Conservation (phyloP, 2,113 vertebrate species). For the Willisornis vidua region DNA sequence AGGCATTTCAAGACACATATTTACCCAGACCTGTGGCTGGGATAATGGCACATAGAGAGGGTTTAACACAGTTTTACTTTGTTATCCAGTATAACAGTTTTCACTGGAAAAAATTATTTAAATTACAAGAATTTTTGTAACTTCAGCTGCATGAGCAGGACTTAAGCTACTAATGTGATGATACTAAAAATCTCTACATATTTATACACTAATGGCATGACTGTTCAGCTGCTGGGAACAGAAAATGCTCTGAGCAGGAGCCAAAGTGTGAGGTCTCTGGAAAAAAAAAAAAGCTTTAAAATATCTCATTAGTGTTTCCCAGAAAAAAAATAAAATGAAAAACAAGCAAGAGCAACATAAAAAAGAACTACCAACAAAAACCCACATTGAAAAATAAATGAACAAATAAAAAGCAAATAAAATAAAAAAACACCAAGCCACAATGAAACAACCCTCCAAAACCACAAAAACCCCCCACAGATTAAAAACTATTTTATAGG, state of each 20-base stretch:
- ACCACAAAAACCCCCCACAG: background rate
- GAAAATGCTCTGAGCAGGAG: background rate
- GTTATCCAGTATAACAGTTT: background rate
- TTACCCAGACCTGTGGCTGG: background rate
- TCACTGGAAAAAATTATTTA: background rate
- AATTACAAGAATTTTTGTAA: background rate
- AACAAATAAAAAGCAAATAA: background rate
- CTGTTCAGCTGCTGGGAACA: background rate
- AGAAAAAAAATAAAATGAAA: background rate
- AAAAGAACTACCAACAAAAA: background rate
- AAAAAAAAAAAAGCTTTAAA: background rate
- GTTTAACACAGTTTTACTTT: background rate
- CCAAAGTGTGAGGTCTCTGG: background rate
- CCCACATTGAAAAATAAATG: background rate
- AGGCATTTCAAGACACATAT: background rate
- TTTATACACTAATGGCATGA: background rate
- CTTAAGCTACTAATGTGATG: background rate
- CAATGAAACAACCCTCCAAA: background rate
- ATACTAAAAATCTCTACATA: background rate
- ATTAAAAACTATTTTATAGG: background rate
- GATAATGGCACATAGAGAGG: background rate
- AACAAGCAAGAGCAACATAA: background rate
- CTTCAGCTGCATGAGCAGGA: background rate
- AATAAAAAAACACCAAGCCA: rapidly evolving
- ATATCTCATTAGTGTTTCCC: background rate